Evolutionary conservation across 2,797 vertebrate species (phyloP).

Genomic region (Silurus lanzhouensis): DNA sequence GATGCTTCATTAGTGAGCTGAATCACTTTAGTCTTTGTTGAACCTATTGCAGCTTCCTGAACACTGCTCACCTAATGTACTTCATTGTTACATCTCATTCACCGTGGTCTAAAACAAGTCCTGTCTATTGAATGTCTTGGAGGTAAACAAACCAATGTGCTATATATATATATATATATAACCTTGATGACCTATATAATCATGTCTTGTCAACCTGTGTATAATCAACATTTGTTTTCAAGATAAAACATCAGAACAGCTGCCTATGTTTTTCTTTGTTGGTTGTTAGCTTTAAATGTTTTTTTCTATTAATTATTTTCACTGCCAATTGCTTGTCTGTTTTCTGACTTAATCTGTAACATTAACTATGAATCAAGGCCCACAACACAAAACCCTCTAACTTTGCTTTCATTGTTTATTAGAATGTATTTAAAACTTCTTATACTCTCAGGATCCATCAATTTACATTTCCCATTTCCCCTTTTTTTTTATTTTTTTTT

Average conservation of each 20-base stretch:
- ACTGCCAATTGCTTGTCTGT: neutral
- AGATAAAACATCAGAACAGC: neutral
- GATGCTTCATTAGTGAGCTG: slow-evolving; percentile 11
- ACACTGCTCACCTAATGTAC: slow-evolving; percentile 16
- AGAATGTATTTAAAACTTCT: neutral
- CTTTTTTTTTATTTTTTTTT: neutral
- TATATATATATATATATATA: too few species aligned
- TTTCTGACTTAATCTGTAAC: neutral
- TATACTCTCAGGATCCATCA: neutral
- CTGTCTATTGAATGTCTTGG: neutral
- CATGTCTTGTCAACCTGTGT: neutral
- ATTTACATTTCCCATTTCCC: neutral
- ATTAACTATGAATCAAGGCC: neutral
- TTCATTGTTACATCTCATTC: slow-evolving; percentile 10
- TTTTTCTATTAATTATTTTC: neutral
- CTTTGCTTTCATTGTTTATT: neutral
- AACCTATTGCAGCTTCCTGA: neutral
- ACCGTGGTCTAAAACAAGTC: neutral
- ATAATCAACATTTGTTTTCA: neutral
- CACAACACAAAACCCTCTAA: neutral
- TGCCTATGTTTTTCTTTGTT: neutral
- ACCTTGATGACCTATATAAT: neutral
- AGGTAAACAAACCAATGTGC: neutral
- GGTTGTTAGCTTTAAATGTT: neutral
- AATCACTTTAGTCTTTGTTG: neutral